These are phyloP conservation scores for Cochlearius cochlearius DNA, from an alignment of 2,113 vertebrate genomes.

Conservation along the genomic window DNA sequence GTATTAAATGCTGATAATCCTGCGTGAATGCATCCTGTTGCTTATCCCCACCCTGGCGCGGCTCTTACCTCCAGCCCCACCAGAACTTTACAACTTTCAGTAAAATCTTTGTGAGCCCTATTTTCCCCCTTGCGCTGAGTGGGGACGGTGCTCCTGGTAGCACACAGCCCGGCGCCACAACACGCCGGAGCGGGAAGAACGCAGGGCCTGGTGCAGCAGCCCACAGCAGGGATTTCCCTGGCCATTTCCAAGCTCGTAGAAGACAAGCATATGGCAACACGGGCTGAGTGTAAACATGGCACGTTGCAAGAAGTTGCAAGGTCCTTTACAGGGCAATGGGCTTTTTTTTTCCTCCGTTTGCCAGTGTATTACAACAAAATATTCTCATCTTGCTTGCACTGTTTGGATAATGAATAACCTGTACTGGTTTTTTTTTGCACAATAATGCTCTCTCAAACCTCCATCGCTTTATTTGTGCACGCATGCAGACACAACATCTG, in stretches of 20 bases:
- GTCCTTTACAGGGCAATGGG: not conserved
- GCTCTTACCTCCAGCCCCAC: not conserved
- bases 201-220: not conserved
- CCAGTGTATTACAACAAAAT: not conserved
- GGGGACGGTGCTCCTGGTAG: not conserved
- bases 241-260: not conserved
- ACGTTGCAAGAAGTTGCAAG: not conserved
- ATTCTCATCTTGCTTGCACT: not conserved
- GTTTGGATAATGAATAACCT: not conserved
- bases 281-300: not conserved
- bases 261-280: not conserved
- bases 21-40: not conserved
- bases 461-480: not conserved
- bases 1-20: not conserved
- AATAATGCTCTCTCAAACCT: not conserved
- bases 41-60: not conserved
- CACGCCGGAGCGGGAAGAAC: fast-evolving
- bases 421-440: not conserved
- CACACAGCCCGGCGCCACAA: not conserved
- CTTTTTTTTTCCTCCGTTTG: not conserved
- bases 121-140: not conserved
- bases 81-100: not conserved
- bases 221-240: not conserved
- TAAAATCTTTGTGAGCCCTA: not conserved
- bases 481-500: not conserved